Base-by-base conservation (phyloP, 92 coral and sea anemone species). In the Blastomussa wellsi region DNA sequence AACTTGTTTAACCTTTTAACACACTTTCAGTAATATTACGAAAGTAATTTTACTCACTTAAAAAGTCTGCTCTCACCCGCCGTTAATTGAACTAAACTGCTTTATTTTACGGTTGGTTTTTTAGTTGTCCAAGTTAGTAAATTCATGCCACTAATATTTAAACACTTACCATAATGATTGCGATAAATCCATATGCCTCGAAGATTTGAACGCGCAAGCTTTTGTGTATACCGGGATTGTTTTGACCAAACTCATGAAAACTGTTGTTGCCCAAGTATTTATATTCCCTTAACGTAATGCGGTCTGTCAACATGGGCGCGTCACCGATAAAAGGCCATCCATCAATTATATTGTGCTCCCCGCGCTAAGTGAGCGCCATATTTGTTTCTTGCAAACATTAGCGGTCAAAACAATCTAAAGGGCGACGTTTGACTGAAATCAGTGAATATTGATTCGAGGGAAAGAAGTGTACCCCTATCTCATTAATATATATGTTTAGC, bases 301-400 rank as follows among this genome's bases (percentile, higher is more conserved):
- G 49, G 55, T 15, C 52, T 41, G 49, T 41, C 33, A 32, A 28
- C 55, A 36, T 73, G 35, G 64, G 1, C 62, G 65, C 76, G 75
- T 80, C 76, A 79, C 11, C 53, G 57, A 79, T 28, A n/a, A 57
- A 24, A 57, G 12, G 12, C 13, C 49, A n/a, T 15, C 55, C 57
- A 24, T 57, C 6, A 47, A 47, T 10, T 66, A 67, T 80, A 80
- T 80, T 80, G 84, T 2, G 28, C 52, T 60, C 29, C 65, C 59
- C 47, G 41, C 29, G 28, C 39, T 15, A 69, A 80, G 73, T 73
- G 53, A 20, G 9, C 55, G 42, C 77, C 42, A 78, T 59, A 78
- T 78, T 38, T 78, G 71, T 60, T 78, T 57, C 51, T 26, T 42
- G 75, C 47, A 80, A 80, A 80, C 84, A 67, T 3, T 36, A 24